phyloP scores from a whole-genome alignment of 2,888 invertebrate species.

The Siphlonurus alternatus region DNA sequence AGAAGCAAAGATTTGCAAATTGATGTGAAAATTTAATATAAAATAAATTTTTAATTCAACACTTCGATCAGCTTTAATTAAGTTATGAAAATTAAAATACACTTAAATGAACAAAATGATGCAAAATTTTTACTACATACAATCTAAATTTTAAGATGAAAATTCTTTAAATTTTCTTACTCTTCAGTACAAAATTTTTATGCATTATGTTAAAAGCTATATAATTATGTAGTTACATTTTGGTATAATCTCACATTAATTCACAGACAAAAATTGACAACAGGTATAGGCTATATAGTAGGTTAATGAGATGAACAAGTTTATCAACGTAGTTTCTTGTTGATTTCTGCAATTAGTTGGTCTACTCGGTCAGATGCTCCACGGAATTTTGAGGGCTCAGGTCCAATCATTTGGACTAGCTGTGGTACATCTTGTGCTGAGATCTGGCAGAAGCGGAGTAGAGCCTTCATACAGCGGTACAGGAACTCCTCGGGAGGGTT shows the following conservation, averaged over 20 bases:
- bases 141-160: too few relatives aligned
- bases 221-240: too few relatives aligned
- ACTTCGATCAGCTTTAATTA: too few relatives aligned
- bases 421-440: slow-evolving; percentile 72
- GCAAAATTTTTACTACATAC: too few relatives aligned
- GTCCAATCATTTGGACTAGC: slow-evolving; percentile 80
- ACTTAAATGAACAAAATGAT: too few relatives aligned
- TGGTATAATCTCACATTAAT: not conserved
- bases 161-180: too few relatives aligned
- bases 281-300: not conserved
- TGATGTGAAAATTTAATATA: too few relatives aligned
- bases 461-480: slow-evolving; percentile 59
- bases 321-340: slow-evolving; percentile 39
- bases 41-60: too few relatives aligned
- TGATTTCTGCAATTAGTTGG: slow-evolving; percentile 58
- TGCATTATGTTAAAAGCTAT: too few relatives aligned
- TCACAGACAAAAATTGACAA: not conserved
- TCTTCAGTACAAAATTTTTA: too few relatives aligned
- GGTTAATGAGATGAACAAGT: not conserved
- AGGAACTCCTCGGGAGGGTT: slow-evolving; percentile 60
- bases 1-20: too few relatives aligned
- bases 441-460: slow-evolving; percentile 56
- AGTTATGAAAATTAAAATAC: too few relatives aligned
- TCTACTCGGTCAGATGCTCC: slow-evolving; percentile 68
- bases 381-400: slow-evolving; percentile 64